Percentiles rank a stretch among this genome's conserved stretches.
phyloP scores from a whole-genome alignment of 1,140 invertebrate genomes.

The Drosophila erecta region DNA sequence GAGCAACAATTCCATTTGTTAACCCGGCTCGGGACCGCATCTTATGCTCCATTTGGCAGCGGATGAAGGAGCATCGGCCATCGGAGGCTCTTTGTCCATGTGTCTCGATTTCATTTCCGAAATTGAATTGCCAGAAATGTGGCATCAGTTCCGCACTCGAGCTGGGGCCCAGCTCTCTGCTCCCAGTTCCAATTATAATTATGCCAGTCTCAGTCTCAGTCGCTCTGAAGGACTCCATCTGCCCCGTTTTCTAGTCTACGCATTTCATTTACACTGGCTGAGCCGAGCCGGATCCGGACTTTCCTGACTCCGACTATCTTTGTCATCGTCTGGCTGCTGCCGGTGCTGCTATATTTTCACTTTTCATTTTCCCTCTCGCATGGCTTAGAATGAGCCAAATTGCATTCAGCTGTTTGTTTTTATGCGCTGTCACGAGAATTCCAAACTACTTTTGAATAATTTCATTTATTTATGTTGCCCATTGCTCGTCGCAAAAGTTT shows the following conservation, averaged over 20 bases:
- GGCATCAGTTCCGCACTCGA: slow-evolving; percentile 30
- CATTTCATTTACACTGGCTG: slow-evolving; percentile 67
- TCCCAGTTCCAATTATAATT: slow-evolving; percentile 65
- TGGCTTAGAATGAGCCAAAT: slow-evolving; percentile 67
- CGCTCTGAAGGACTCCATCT: slow-evolving; percentile 26
- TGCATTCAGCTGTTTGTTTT: slow-evolving; percentile 79
- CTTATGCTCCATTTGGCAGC: slow-evolving; percentile 63
- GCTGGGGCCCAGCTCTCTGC: neutral
- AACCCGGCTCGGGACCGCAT: slow-evolving; percentile 54
- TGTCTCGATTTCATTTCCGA: slow-evolving; percentile 58
- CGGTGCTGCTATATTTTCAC: slow-evolving; percentile 48
- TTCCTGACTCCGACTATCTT: slow-evolving; percentile 25
- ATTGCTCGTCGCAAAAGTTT: slow-evolving; percentile 59
- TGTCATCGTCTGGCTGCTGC: slow-evolving; percentile 38
- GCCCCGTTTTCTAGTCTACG: slow-evolving; percentile 58
- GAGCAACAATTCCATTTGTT: slow-evolving; percentile 72
- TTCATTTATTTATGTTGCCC: slow-evolving; percentile 77
- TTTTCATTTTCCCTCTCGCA: slow-evolving; percentile 67
- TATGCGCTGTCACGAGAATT: slow-evolving; percentile 76
- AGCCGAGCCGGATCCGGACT: slow-evolving; percentile 4
- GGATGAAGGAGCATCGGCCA: slow-evolving; percentile 2
- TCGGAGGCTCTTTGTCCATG: slow-evolving; percentile 17
- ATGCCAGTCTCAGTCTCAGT: slow-evolving; percentile 56
- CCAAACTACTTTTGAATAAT: slow-evolving; percentile 78
- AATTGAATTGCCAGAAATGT: slow-evolving; percentile 67